These are phyloP conservation scores for Seriola dumerili DNA, from an alignment of 2,113 vertebrate genomes.

Conservation along the genomic window DNA sequence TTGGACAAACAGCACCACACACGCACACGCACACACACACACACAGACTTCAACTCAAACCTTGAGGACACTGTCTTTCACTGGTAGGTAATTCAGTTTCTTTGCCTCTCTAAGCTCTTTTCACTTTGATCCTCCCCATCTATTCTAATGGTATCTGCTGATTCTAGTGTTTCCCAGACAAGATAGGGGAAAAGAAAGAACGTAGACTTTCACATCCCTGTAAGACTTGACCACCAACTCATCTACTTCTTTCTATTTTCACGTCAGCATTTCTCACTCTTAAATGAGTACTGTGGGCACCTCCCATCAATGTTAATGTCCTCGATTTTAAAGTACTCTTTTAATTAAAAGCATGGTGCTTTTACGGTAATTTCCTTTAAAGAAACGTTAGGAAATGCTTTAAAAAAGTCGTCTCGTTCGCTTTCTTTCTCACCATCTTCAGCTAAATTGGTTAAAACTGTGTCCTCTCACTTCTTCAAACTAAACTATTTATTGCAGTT, in stretches of 20 bases:
- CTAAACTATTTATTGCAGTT: constrained; percentile 44
- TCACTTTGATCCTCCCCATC: constrained; percentile 49
- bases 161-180: constrained; percentile 56
- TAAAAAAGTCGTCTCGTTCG: neutral
- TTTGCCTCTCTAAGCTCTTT: constrained; percentile 63
- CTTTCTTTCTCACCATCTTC: neutral
- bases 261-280: constrained; percentile 54
- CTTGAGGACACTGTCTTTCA: constrained; percentile 55
- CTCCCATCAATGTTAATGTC: neutral
- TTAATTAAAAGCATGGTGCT: constrained; percentile 22
- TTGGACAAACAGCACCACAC: constrained; percentile 15
- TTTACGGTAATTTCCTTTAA: neutral
- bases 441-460: neutral
- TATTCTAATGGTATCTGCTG: constrained; percentile 61
- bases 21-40: too few relatives aligned
- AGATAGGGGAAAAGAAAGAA: constrained; percentile 40
- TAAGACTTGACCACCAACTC: constrained; percentile 31
- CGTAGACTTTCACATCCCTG: constrained; percentile 72
- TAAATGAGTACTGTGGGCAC: neutral
- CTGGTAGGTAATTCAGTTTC: constrained; percentile 57
- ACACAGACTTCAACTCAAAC: constrained; percentile 7
- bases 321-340: neutral
- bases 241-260: constrained; percentile 33
- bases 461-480: constrained; percentile 73
- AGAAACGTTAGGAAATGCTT: neutral